phyloP scores from a whole-genome alignment of 2,113 vertebrate genomes.

The Tetrao urogallus region DNA sequence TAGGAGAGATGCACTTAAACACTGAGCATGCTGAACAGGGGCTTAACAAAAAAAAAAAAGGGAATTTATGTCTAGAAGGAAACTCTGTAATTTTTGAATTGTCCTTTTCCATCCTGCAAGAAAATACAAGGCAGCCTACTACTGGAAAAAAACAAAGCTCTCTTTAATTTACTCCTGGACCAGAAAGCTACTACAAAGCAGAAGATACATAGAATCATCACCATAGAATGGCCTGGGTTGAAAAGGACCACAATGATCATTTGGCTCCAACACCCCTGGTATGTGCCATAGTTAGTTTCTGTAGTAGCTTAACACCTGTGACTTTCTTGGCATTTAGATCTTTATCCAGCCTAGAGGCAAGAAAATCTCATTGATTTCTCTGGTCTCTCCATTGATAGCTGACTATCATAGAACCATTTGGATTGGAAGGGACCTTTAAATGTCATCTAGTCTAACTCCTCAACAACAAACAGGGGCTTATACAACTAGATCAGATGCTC shows the following conservation, averaged over 20 bases:
- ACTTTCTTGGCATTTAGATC: neutral
- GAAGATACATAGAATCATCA: neutral
- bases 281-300: neutral
- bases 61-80: neutral
- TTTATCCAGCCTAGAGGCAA: neutral
- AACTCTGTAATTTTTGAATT: neutral
- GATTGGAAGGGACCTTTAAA: no score
- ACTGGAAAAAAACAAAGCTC: neutral
- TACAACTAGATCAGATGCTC: no score
- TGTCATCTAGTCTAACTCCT: no score
- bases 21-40: neutral
- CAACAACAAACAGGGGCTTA: no score
- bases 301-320: neutral
- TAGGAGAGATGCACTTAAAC: neutral
- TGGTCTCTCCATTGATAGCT: neutral
- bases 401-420: no score
- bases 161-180: neutral
- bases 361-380: neutral
- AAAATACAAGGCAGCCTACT: neutral
- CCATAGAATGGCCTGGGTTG: no score
- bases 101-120: neutral
- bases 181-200: neutral
- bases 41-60: neutral
- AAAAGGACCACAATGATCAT: no score
- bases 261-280: no score